Evolutionary conservation across 2,113 vertebrate genomes (phyloP), one percentile per base, ranked within the genome.

Genomic region (Ammodytes dubius): DNA sequence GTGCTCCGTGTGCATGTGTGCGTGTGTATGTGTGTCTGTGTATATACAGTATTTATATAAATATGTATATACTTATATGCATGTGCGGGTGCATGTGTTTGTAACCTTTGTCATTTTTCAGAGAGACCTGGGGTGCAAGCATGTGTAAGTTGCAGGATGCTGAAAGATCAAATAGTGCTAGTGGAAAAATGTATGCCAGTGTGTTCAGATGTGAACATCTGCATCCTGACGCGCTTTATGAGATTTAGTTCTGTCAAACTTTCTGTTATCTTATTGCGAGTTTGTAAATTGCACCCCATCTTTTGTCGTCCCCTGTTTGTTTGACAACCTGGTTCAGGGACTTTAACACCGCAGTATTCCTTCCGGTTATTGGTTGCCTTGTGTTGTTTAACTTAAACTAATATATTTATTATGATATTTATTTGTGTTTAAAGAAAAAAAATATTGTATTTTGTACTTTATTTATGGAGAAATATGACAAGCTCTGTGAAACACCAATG

Each of bases 351-450:
- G 65, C 94, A 96, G 94, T 95, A 95, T 95, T 95, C 92, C 91
- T 90, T 80, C 93, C 82, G 87, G 92, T 91, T 86, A 87, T 93
- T 83, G 86, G 85, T 91, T 88, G 92, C 89, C 79, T 94, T 80
- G 74, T 91, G 63, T 89, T 93, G 89, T 94, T 93, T 91, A 95
- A 92, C 89, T 93, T 92, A 95, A 94, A 94, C 90, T 89, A 89
- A 94, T 91, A 88, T 95, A 95, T 95, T 96, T 96, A 95, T 95
- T 95, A 85, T 92, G 73, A 89, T 96, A 95, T 95, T 95, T 95
- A 95, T 96, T 95, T 91, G 87, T 91, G 84, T 89, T 87, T 77
- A 89, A 93, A 87, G 74, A 85, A 89, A 90, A 85, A 87, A 79
- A 94, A 90, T 27, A 27, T 89, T 94, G 92, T 94, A 93, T 96